Percentiles rank a stretch among this genome's conserved stretches.
Evolutionary conservation across 2,113 vertebrate species (phyloP).

Genomic region (Felis chaus): DNA sequence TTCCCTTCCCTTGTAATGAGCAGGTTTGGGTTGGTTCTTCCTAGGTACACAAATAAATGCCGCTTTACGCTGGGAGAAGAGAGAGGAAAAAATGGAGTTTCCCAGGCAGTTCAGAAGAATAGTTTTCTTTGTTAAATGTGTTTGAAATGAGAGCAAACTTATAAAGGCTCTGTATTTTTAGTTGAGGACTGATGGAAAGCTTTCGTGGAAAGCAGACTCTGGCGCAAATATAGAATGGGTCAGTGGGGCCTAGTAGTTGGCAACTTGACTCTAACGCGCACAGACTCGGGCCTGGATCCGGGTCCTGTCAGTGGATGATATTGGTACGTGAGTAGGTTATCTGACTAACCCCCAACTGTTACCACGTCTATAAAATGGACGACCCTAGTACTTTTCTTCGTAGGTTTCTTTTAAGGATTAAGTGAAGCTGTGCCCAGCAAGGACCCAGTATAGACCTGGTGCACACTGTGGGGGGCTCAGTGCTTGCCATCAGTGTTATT

Average conservation of each 20-base stretch:
- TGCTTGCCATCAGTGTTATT: too few species aligned
- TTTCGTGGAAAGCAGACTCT: neutral
- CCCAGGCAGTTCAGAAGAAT: neutral
- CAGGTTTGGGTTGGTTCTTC: neutral
- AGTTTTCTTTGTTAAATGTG: conserved; percentile 36
- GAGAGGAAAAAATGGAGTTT: neutral
- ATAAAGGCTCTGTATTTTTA: neutral
- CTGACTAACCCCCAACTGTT: neutral
- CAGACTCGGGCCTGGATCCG: neutral
- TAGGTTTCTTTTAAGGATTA: neutral
- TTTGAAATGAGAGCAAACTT: neutral
- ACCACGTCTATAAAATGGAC: neutral
- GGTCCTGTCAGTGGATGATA: neutral
- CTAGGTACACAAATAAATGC: neutral
- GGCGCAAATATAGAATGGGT: neutral
- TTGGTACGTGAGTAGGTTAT: neutral
- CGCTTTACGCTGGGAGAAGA: neutral
- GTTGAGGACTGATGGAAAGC: neutral
- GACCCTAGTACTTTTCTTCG: neutral
- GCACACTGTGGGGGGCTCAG: too few species aligned
- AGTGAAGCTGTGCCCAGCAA: neutral
- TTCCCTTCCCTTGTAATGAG: neutral
- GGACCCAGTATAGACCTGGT: neutral
- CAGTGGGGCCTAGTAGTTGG: neutral
- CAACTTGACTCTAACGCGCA: neutral